Conservation (phyloP, 2,888 invertebrate genomes). For the Hofmannophila pseudospretella region DNA sequence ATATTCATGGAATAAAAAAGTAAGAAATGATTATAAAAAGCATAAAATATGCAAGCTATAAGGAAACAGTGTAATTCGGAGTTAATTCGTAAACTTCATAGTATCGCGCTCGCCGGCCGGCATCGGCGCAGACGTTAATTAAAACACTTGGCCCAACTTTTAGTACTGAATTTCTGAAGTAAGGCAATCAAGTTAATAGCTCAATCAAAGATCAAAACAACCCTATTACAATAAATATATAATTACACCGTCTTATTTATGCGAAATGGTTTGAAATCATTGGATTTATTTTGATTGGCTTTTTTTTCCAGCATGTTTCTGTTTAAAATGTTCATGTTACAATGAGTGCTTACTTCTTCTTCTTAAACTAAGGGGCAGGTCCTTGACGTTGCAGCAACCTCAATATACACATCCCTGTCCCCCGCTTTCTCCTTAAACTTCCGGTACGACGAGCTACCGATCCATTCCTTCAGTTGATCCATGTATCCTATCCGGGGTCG, state of each 20-base stretch:
- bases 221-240: constrained; percentile 60
- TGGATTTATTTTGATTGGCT: not conserved
- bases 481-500: too few relatives aligned
- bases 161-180: constrained; percentile 72
- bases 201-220: constrained; percentile 74
- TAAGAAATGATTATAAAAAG: too few relatives aligned
- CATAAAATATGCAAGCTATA: constrained; percentile 33
- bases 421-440: too few relatives aligned
- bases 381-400: too few relatives aligned
- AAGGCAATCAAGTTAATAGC: constrained; percentile 70
- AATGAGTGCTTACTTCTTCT: too few relatives aligned
- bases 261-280: constrained; percentile 26
- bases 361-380: too few relatives aligned
- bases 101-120: constrained; percentile 50
- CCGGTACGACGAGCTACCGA: too few relatives aligned
- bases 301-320: too few relatives aligned
- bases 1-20: too few relatives aligned
- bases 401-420: too few relatives aligned
- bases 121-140: constrained; percentile 70
- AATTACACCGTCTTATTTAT: constrained; percentile 38
- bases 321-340: too few relatives aligned
- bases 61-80: constrained; percentile 55
- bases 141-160: constrained; percentile 73
- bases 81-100: constrained; percentile 73
- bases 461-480: too few relatives aligned